These are phyloP conservation scores for Lottia scabra DNA, from an alignment of 2,888 invertebrate species.

Conservation along the genomic window DNA sequence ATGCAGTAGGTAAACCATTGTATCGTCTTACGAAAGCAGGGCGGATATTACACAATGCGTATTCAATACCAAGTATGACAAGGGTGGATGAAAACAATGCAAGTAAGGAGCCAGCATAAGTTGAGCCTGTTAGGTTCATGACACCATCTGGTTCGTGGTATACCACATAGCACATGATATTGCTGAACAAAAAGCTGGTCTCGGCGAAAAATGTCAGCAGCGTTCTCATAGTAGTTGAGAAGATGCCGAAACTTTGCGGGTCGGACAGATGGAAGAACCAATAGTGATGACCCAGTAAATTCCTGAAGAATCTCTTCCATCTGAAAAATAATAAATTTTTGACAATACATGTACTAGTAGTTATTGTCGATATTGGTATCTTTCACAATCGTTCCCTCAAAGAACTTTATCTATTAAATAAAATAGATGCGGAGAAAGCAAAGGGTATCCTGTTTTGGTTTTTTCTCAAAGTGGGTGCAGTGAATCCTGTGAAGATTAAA, in stretches of 20 bases:
- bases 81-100: background rate
- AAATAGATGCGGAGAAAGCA: too few species aligned
- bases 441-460: too few species aligned
- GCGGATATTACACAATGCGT: background rate
- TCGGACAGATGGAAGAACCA: background rate
- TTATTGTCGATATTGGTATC: too few species aligned
- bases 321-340: background rate
- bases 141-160: background rate
- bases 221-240: background rate
- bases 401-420: too few species aligned
- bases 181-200: background rate
- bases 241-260: background rate
- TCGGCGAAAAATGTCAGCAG: background rate
- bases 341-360: too few species aligned
- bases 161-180: background rate
- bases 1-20: background rate
- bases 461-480: too few species aligned
- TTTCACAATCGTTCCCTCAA: too few species aligned
- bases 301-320: background rate
- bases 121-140: background rate
- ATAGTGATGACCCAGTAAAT: background rate
- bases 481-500: too few species aligned
- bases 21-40: background rate
- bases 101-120: background rate
- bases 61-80: background rate